Conservation (phyloP, 2,888 invertebrate genomes). For the Resseliella maxima region DNA sequence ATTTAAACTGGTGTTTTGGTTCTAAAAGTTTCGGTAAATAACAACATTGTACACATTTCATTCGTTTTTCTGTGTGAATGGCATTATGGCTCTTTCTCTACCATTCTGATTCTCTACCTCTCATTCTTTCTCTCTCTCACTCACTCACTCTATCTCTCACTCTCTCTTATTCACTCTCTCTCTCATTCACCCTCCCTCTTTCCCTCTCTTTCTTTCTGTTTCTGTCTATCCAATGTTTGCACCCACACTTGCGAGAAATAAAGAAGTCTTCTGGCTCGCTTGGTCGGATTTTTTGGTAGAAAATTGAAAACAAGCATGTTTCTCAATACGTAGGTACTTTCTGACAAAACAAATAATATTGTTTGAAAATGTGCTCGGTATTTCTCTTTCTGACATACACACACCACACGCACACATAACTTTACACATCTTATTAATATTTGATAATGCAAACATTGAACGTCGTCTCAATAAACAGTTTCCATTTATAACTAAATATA, state of each 20-base stretch:
- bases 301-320: too few species aligned
- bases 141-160: too few species aligned
- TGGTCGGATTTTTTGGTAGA: too few species aligned
- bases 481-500: constrained; percentile 23
- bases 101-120: too few species aligned
- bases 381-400: too few species aligned
- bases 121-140: neutral
- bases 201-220: neutral
- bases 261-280: too few species aligned
- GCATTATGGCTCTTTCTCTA: too few species aligned
- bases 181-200: neutral
- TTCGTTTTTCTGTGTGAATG: neutral
- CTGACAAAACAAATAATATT: neutral
- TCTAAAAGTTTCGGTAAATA: constrained; percentile 9
- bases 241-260: too few species aligned
- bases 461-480: constrained; percentile 20
- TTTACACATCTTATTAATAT: constrained; percentile 34
- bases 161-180: neutral
- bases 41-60: neutral
- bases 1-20: constrained; percentile 33
- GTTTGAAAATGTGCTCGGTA: neutral
- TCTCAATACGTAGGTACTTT: too few species aligned
- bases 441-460: constrained; percentile 23
- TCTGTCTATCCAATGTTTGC: too few species aligned
- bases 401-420: neutral